Evolutionary conservation across 1,140 invertebrate genomes (phyloP).

Genomic region (Ceratitis capitata): DNA sequence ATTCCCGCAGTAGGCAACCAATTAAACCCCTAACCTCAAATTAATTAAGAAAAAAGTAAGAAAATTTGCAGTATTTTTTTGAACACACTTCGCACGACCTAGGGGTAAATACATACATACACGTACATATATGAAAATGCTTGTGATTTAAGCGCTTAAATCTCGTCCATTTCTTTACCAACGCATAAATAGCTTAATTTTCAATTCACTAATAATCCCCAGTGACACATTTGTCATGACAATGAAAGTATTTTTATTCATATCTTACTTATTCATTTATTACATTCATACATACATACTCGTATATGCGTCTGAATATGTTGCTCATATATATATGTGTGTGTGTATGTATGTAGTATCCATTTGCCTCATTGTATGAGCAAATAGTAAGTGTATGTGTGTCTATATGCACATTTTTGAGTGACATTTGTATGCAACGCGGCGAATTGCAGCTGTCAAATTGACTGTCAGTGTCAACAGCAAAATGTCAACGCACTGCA

Average conservation of each 20-base stretch:
- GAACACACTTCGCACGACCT: too few relatives aligned
- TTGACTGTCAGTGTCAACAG: conserved; percentile 33
- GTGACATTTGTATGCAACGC: conserved; percentile 23
- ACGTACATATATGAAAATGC: not conserved
- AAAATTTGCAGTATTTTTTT: too few relatives aligned
- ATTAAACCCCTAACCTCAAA: too few relatives aligned
- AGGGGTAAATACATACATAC: not conserved
- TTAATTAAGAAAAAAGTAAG: too few relatives aligned
- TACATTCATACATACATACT: not conserved
- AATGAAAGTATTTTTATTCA: conserved; percentile 34
- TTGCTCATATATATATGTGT: not conserved
- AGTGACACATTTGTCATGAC: conserved; percentile 11
- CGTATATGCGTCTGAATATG: not conserved
- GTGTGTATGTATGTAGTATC: not conserved
- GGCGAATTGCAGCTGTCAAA: conserved; percentile 35
- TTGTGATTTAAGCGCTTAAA: not conserved
- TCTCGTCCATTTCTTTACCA: not conserved
- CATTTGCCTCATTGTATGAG: not conserved
- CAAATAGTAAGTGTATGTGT: not conserved
- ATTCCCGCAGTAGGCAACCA: too few relatives aligned
- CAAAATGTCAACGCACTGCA: not conserved
- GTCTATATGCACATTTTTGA: not conserved
- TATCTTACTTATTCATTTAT: not conserved
- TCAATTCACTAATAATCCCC: conserved; percentile 18
- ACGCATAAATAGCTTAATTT: not conserved